Evolutionary conservation across 2,113 vertebrate genomes (phyloP).

Genomic region (Hippocampus comes): DNA sequence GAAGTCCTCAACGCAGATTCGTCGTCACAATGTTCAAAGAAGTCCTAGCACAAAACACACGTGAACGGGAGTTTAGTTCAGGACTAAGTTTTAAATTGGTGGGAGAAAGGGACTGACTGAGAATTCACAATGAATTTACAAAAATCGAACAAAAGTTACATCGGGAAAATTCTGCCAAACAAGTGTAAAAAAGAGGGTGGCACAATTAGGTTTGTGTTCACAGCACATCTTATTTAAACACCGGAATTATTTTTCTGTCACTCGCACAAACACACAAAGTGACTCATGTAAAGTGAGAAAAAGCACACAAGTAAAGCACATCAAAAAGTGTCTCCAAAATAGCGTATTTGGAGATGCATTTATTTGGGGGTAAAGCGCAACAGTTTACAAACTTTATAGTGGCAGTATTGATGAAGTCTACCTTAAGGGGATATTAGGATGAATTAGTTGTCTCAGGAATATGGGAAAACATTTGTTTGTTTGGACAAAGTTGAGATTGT

Average conservation of each 20-base stretch:
- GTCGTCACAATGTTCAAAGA: slow-evolving; percentile 85
- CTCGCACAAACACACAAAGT: background rate
- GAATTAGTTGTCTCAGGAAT: too few relatives aligned
- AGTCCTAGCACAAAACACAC: slow-evolving; percentile 63
- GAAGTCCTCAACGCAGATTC: slow-evolving; percentile 95
- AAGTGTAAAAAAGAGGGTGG: too few relatives aligned
- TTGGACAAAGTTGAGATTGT: too few relatives aligned
- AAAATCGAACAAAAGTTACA: background rate
- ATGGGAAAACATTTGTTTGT: too few relatives aligned
- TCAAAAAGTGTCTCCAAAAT: background rate
- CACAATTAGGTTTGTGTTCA: too few relatives aligned
- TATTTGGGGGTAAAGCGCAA: background rate
- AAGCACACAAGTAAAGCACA: background rate
- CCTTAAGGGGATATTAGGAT: background rate
- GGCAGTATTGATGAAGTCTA: background rate
- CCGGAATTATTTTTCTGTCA: background rate
- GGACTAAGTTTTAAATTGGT: slow-evolving; percentile 22
- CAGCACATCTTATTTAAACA: background rate
- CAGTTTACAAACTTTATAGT: background rate
- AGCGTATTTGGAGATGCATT: background rate
- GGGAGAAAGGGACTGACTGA: slow-evolving; percentile 18
- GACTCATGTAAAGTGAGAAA: background rate
- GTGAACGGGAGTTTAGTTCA: background rate
- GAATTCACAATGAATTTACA: background rate
- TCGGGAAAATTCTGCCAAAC: background rate